A percentile compares a stretch with the other conserved stretches of the same genome.
Evolutionary conservation across 2,113 vertebrate genomes (phyloP).

Genomic region (Bos taurus): ARS-UCD2.0 NC_037339.1:51624501-51625000

Average conservation of each 20-base stretch:
- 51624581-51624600: not conserved
- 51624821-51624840: not conserved
- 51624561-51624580: not conserved
- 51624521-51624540: not conserved
- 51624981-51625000: not conserved
- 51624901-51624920: not conserved
- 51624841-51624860: not conserved
- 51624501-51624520: not conserved
- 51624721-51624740: not conserved
- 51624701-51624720: not conserved
- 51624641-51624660: not conserved
- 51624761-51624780: not conserved
- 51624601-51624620: not conserved
- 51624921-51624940: not conserved
- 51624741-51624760: not conserved
- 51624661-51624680: not conserved
- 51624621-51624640: not conserved
- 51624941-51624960: not conserved
- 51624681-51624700: not conserved
- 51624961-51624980: not conserved
- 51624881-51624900: not conserved
- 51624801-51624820: not conserved
- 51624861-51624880: not conserved
- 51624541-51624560: accelerated
- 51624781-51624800: not conserved